Conservation (phyloP, 2,113 vertebrate genomes). For the Dermatemys mawii region DNA sequence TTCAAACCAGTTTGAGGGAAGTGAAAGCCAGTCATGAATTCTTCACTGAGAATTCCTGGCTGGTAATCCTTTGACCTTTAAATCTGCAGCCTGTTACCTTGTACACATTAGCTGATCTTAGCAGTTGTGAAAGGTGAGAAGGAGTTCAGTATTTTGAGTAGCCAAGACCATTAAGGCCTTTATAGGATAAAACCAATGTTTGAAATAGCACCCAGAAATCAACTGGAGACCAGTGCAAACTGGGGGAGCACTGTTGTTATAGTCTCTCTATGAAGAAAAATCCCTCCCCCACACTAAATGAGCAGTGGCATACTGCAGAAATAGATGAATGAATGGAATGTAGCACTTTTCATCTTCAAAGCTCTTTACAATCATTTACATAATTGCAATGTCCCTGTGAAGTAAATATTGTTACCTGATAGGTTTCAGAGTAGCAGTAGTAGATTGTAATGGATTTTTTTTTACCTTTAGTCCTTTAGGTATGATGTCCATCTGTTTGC, state of each 20-base stretch:
- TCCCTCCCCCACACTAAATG: background rate
- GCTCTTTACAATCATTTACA: background rate
- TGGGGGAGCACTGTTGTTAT: background rate
- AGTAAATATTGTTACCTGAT: background rate
- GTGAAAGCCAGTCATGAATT: background rate
- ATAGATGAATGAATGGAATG: background rate
- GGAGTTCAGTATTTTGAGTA: background rate
- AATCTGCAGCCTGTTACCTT: background rate
- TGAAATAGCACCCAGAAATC: background rate
- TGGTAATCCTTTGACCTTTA: background rate
- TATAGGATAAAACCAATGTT: background rate
- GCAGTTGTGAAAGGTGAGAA: background rate
- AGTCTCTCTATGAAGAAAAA: background rate
- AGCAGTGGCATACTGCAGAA: background rate
- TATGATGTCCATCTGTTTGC: no score
- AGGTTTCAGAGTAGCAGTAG: no score
- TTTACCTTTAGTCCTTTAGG: no score
- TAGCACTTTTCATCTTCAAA: background rate
- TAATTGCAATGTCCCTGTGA: background rate
- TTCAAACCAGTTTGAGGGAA: background rate
- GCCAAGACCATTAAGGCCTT: background rate
- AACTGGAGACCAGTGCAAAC: background rate
- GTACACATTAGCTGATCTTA: background rate
- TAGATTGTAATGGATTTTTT: no score
- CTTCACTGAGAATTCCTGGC: background rate